These are phyloP conservation scores for Saturnia pavonia DNA, from an alignment of 2,888 invertebrate genomes.

Conservation along the genomic window DNA sequence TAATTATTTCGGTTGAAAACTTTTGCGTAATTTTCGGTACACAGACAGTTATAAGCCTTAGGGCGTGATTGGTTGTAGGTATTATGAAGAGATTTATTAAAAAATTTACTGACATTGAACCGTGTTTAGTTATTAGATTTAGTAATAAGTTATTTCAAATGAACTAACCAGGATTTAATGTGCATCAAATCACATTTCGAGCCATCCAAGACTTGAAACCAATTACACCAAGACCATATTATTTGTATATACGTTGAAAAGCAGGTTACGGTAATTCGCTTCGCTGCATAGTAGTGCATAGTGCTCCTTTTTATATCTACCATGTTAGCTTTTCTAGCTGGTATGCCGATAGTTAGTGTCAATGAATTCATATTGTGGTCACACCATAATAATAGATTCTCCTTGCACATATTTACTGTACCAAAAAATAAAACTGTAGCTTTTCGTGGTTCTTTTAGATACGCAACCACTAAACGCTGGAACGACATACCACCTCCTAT, in stretches of 20 bases:
- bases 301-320: not conserved
- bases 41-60: not conserved
- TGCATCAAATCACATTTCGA: not conserved
- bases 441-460: too few relatives aligned
- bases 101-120: not conserved
- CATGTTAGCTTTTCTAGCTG: not conserved
- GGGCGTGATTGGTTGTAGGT: not conserved
- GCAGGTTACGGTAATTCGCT: not conserved
- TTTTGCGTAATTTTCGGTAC: slow-evolving; percentile 4
- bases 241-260: not conserved
- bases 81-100: not conserved
- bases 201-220: not conserved
- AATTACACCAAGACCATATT: too few relatives aligned
- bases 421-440: too few relatives aligned
- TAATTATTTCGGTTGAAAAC: slow-evolving; percentile 12
- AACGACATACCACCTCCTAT: too few relatives aligned
- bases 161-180: too few relatives aligned
- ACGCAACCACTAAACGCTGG: too few relatives aligned
- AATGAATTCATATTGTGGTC: not conserved
- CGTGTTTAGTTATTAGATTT: not conserved
- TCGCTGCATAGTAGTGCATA: not conserved
- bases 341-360: not conserved
- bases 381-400: too few relatives aligned
- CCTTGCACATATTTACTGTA: too few relatives aligned
- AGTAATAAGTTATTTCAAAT: not conserved